phyloP scores from a whole-genome alignment of 2,888 invertebrate genomes.

The Microdon myrmicae region DNA sequence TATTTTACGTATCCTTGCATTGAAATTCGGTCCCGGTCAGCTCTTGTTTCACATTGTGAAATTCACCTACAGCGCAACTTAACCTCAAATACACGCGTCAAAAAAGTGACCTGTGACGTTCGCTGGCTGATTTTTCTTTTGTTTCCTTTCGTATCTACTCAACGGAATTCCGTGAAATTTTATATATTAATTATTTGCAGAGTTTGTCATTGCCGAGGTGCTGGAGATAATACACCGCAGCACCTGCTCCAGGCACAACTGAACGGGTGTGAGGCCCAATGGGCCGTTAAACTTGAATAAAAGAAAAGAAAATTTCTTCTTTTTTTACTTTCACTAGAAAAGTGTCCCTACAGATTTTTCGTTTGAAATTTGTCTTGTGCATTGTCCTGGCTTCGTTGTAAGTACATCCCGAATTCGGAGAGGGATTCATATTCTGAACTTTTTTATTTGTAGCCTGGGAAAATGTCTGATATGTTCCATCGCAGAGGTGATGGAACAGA shows the following conservation, averaged over 20 bases:
- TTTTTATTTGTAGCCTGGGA: too few relatives aligned
- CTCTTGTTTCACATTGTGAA: slow-evolving; percentile 9
- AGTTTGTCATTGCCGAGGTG: slow-evolving; percentile 54
- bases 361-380: not conserved
- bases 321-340: slow-evolving; percentile 8
- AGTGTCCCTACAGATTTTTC: slow-evolving; percentile 1
- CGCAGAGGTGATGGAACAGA: slow-evolving; percentile 26
- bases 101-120: slow-evolving; percentile 14
- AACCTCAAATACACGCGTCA: slow-evolving; percentile 46
- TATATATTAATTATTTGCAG: slow-evolving; percentile 15
- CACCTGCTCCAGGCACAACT: slow-evolving; percentile 55
- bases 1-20: not conserved
- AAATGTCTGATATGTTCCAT: slow-evolving; percentile 41
- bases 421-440: too few relatives aligned
- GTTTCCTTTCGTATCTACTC: slow-evolving; percentile 2
- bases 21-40: not conserved
- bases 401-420: too few relatives aligned
- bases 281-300: slow-evolving; percentile 29
- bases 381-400: slow-evolving; percentile 1
- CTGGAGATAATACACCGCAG: slow-evolving; percentile 45
- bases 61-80: slow-evolving; percentile 9
- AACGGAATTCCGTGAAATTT: slow-evolving; percentile 2
- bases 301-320: slow-evolving; percentile 3
- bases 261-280: slow-evolving; percentile 32
- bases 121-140: slow-evolving; percentile 14